Evolutionary conservation across 2,888 invertebrate genomes (phyloP), one percentile per base, ranked within the genome.

Genomic region (Flexamia atlantica): DNA sequence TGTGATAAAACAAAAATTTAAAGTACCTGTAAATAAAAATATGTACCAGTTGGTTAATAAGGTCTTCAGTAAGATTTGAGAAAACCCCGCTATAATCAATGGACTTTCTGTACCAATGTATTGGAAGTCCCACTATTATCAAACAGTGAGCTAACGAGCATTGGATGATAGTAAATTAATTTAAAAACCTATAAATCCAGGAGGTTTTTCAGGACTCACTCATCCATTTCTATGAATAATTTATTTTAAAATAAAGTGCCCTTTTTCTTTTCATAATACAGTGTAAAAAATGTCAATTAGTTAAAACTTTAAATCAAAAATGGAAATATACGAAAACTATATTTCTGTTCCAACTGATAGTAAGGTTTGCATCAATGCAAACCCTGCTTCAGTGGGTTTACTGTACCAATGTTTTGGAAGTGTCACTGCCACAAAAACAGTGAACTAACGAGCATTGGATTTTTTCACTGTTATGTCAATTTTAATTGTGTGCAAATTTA

Each of bases 331-430:
- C n/a, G n/a, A n/a, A n/a, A n/a, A n/a, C n/a, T n/a, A n/a, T n/a
- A n/a, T n/a, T n/a, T n/a, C n/a, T 53, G 53, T 53, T 23, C 53
- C 53, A 20, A 5, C 53, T 23, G 53, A 53, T 53, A 20, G 53
- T 53, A 53, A 53, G 70, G 12, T 40, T 36, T n/a, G 32, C 32
- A 28, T 4, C 32, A 30, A 25, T 70, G 70, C 32, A 70, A 74
- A 74, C 74, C 23, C 40, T 36, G 42, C 72, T 72, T 53, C 57
- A 53, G 32, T 79, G 30, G 50, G 23, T 32, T 79, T 79, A 1
- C 79, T 79, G 32, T 79, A 57, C 57, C 79, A 79, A 79, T 79
- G 79, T 28, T 32, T 57, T 32, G 79, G 79, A 79, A 79, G 79
- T 79, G 28, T 36, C 81, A 81, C 81, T 40, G 68, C 40, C 36